Evolutionary conservation across 2,888 invertebrate genomes (phyloP).

Genomic region (Polymixis flavicincta): DNA sequence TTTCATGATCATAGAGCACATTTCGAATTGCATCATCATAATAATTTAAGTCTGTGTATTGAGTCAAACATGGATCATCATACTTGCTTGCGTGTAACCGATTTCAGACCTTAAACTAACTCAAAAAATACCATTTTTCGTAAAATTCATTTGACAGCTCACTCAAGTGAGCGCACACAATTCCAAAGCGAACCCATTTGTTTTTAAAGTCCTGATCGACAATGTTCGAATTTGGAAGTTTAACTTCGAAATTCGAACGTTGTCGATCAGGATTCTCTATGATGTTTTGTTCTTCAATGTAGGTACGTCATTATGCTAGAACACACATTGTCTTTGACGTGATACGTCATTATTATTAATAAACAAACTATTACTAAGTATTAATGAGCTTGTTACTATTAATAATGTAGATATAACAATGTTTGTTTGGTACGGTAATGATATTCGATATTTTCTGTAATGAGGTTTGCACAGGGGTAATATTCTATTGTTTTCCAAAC

Average conservation of each 20-base stretch:
- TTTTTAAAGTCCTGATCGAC: neutral
- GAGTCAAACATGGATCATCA: neutral
- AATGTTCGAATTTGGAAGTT: neutral
- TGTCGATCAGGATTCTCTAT: neutral
- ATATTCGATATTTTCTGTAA: conserved; percentile 1
- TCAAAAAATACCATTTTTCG: neutral
- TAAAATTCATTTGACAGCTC: neutral
- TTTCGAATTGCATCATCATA: conserved; percentile 9
- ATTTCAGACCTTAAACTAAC: neutral
- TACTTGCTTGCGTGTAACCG: neutral
- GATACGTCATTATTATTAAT: neutral
- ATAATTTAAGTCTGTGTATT: neutral
- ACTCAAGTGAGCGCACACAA: conserved; percentile 3
- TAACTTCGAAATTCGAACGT: too few relatives aligned
- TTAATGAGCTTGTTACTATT: conserved; percentile 10
- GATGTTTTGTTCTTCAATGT: neutral
- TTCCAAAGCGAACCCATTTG: neutral
- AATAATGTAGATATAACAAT: neutral
- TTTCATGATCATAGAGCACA: neutral
- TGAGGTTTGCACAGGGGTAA: neutral
- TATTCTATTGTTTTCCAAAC: neutral
- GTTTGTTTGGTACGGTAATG: neutral
- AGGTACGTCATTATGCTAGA: neutral
- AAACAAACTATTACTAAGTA: neutral
- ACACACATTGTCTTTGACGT: neutral